Evolutionary conservation across 2,113 vertebrate species (phyloP).

Genomic region (Carassius carassius): DNA sequence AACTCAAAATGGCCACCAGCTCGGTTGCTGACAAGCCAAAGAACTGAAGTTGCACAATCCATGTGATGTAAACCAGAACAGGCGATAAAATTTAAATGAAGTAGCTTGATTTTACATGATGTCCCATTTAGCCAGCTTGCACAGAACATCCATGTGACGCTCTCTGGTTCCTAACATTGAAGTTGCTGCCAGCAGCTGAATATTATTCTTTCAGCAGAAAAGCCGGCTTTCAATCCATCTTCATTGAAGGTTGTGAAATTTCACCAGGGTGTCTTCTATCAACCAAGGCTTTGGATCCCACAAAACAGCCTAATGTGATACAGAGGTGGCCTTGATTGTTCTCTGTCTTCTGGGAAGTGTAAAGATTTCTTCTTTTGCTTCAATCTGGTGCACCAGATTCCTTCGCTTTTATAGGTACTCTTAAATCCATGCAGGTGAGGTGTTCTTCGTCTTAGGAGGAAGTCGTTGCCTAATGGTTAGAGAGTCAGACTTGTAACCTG

Average conservation of each 20-base stretch:
- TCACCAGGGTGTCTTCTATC: neutral
- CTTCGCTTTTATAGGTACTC: neutral
- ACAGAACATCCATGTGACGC: neutral
- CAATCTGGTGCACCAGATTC: neutral
- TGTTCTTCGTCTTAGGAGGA: neutral
- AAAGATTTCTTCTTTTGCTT: neutral
- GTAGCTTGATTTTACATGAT: neutral
- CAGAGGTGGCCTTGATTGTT: neutral
- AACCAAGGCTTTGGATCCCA: neutral
- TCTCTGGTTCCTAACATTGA: neutral
- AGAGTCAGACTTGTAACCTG: too few relatives aligned
- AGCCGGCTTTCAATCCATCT: neutral
- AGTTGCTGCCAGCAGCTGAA: neutral
- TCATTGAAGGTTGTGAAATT: constrained; percentile 6
- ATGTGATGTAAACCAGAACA: constrained; percentile 5
- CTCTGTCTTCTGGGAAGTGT: neutral
- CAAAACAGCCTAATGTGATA: neutral
- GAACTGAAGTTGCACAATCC: constrained; percentile 10
- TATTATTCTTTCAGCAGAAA: too few relatives aligned
- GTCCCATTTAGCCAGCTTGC: neutral
- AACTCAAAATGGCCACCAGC: constrained; percentile 60
- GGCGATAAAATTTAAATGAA: neutral
- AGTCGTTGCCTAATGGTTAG: too few relatives aligned
- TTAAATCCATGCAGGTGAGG: neutral
- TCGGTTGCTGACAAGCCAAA: constrained; percentile 20